These are phyloP conservation scores for Trochalopteron elliotii DNA, from an alignment of 2,113 vertebrate genomes.

Conservation along the genomic window DNA sequence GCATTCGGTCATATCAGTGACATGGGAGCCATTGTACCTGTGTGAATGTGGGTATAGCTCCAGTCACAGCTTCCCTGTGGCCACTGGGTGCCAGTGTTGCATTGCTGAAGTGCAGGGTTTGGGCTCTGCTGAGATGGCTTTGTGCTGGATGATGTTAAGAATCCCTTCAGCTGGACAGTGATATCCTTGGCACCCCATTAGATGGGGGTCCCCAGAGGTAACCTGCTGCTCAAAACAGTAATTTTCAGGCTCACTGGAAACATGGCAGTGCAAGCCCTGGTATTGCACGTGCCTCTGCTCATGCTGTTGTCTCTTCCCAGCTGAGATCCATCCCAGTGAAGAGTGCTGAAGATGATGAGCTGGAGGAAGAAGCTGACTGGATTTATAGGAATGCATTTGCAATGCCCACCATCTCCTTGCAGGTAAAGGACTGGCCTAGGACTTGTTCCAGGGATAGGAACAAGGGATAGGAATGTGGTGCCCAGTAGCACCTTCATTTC, in stretches of 20 bases:
- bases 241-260: neutral
- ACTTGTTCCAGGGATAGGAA: neutral
- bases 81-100: conserved; percentile 52
- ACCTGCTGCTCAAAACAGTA: neutral
- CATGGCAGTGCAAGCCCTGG: neutral
- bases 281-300: neutral
- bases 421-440: conserved; percentile 74
- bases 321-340: conserved; percentile 91
- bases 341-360: conserved; percentile 92
- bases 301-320: conserved; percentile 61
- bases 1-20: accelerated
- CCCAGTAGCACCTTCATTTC: neutral
- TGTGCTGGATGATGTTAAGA: neutral
- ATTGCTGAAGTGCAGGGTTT: neutral
- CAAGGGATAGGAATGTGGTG: neutral
- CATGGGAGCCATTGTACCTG: accelerated
- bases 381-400: conserved; percentile 98
- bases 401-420: conserved; percentile 94
- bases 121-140: neutral
- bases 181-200: neutral
- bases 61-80: neutral
- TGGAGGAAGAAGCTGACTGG: conserved; percentile 99
- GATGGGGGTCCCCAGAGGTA: neutral
- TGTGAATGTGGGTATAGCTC: neutral
- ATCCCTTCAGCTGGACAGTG: neutral